These are phyloP conservation scores for Clarias magur DNA, from an alignment of 2,113 vertebrate species.

Conservation along the genomic window DNA sequence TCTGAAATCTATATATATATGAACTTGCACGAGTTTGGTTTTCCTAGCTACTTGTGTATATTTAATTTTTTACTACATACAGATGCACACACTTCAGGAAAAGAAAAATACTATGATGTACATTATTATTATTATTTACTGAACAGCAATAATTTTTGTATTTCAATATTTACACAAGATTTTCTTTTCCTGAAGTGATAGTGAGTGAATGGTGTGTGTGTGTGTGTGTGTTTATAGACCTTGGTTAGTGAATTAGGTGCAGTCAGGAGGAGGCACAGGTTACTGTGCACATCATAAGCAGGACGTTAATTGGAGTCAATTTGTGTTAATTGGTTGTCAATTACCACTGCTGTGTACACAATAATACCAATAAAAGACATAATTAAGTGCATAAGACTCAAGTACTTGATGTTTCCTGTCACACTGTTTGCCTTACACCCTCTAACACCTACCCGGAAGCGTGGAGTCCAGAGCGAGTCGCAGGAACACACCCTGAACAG, in stretches of 20 bases:
- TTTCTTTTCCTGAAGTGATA: no score
- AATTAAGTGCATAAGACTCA: neutral
- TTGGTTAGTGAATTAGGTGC: neutral
- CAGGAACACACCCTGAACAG: constrained; percentile 62
- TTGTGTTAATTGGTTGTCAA: neutral
- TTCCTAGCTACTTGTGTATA: no score
- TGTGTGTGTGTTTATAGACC: no score
- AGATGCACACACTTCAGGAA: no score
- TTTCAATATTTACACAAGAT: no score
- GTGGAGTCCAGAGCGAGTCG: constrained; percentile 61
- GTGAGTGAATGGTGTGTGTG: no score
- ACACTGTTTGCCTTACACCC: neutral
- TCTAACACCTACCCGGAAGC: constrained; percentile 59
- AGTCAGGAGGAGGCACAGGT: neutral
- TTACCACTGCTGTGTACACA: neutral
- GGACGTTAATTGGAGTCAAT: neutral
- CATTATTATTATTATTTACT: no score
- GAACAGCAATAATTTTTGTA: no score
- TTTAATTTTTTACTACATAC: no score
- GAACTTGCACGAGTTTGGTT: no score
- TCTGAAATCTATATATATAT: no score
- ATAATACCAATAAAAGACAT: neutral
- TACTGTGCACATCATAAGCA: neutral
- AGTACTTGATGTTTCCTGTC: neutral
- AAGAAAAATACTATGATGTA: no score